Evolutionary conservation across 2,888 invertebrate genomes (phyloP).

Genomic region (Pyrgus malvae): DNA sequence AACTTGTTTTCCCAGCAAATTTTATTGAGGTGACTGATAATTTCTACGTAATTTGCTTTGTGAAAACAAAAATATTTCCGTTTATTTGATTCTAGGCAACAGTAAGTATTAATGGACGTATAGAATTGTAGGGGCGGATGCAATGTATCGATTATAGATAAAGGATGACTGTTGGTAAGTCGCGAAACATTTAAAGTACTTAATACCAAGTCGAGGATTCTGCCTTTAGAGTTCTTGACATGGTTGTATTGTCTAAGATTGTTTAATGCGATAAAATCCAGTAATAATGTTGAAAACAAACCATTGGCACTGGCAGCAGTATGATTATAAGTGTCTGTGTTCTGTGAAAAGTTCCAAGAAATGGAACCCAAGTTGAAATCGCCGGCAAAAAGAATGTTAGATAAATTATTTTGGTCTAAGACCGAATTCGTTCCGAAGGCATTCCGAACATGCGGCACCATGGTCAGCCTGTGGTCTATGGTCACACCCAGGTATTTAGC

Average conservation of each 20-base stretch:
- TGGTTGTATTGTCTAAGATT: background rate
- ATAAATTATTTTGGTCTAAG: background rate
- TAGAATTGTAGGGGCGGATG: background rate
- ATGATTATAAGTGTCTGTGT: background rate
- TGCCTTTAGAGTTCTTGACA: background rate
- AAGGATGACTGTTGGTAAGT: background rate
- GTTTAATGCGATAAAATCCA: background rate
- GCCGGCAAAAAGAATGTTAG: background rate
- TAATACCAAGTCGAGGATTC: background rate
- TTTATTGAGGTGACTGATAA: background rate
- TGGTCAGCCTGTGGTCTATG: too few species aligned
- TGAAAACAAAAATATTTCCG: background rate
- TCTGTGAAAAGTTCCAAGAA: background rate
- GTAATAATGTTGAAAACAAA: background rate
- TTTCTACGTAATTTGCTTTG: background rate
- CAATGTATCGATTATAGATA: background rate
- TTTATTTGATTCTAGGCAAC: too few species aligned
- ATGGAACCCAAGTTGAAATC: background rate
- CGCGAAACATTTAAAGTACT: background rate
- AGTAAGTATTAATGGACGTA: background rate
- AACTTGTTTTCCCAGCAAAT: background rate
- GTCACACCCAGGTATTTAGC: too few species aligned
- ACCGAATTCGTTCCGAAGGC: too few species aligned
- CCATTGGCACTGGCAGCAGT: background rate
- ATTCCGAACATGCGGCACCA: too few species aligned